Percentiles rank a stretch among this genome's conserved stretches.
Conservation (phyloP, 2,888 invertebrate species). For the Lasius fuliginosus region DNA sequence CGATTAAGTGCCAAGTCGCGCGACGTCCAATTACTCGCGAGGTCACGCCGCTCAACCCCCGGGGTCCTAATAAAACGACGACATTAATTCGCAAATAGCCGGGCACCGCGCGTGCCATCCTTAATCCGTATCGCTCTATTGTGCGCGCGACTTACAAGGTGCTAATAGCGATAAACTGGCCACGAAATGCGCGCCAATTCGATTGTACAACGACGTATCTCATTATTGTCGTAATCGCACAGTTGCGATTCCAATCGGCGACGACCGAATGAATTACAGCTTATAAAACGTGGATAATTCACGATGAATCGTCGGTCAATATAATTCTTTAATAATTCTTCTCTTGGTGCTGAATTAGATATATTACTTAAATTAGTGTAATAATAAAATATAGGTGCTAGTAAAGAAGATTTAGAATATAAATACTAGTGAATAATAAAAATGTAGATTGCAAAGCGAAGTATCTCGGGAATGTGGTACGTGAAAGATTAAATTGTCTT, state of each 20-base stretch:
- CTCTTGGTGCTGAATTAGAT: not conserved
- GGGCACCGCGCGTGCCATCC: conserved; percentile 40
- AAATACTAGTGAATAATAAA: not conserved
- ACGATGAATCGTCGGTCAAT: conserved; percentile 26
- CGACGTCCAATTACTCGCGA: conserved; percentile 74
- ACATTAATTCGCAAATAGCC: conserved; percentile 70
- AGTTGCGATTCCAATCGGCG: conserved; percentile 57
- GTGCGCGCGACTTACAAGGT: conserved; percentile 65
- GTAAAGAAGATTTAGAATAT: not conserved
- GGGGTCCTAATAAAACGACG: conserved; percentile 60
- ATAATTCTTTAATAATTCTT: conserved; percentile 20
- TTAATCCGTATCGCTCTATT: conserved; percentile 72
- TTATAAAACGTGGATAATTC: conserved; percentile 6
- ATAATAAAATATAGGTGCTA: not conserved
- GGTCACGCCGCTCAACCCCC: conserved; percentile 73
- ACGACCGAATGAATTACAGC: conserved; percentile 55
- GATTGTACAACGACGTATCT: conserved; percentile 57
- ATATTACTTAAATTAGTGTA: not conserved
- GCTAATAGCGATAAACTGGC: conserved; percentile 62
- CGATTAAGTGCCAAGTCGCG: conserved; percentile 72
- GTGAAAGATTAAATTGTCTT: not conserved
- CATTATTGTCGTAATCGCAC: conserved; percentile 61
- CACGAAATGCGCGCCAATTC: conserved; percentile 59
- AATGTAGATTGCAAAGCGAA: not conserved
- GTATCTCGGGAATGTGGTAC: not conserved